phyloP scores from a whole-genome alignment of 2,113 vertebrate species.

The Ptychochromis oligacanthus region DNA sequence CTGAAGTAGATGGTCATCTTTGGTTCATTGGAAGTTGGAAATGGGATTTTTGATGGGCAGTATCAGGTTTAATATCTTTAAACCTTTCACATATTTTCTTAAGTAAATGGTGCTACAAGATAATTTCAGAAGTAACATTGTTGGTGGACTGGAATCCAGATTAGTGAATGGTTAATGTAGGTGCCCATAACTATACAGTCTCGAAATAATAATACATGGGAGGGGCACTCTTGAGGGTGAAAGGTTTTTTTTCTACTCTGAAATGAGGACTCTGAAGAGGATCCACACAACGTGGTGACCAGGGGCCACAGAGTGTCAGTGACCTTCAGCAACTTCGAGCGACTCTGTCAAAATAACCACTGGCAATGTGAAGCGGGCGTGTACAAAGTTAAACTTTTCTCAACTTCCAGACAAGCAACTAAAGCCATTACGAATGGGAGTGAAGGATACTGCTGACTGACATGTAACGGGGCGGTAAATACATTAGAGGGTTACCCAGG shows the following conservation, averaged over 20 bases:
- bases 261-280: not conserved
- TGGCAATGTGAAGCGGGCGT: too few species aligned
- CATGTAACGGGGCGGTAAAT: too few species aligned
- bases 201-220: not conserved
- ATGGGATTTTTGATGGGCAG: not conserved
- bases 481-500: too few species aligned
- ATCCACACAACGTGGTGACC: too few species aligned
- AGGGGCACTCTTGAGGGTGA: not conserved
- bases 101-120: not conserved
- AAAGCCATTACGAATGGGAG: too few species aligned
- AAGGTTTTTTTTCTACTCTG: not conserved
- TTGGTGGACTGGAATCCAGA: not conserved
- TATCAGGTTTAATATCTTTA: constrained; percentile 12
- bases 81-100: constrained; percentile 1
- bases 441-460: too few species aligned
- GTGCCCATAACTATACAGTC: not conserved
- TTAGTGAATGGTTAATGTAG: not conserved
- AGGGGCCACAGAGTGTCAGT: too few species aligned
- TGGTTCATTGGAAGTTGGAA: constrained; percentile 28
- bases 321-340: too few species aligned
- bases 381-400: too few species aligned
- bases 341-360: not conserved
- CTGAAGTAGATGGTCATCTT: not conserved
- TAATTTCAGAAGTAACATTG: not conserved
- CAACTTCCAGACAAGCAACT: too few species aligned